These are phyloP conservation scores for Zaprionus lineosus DNA, from an alignment of 2,888 invertebrate genomes.

Conservation along the genomic window DNA sequence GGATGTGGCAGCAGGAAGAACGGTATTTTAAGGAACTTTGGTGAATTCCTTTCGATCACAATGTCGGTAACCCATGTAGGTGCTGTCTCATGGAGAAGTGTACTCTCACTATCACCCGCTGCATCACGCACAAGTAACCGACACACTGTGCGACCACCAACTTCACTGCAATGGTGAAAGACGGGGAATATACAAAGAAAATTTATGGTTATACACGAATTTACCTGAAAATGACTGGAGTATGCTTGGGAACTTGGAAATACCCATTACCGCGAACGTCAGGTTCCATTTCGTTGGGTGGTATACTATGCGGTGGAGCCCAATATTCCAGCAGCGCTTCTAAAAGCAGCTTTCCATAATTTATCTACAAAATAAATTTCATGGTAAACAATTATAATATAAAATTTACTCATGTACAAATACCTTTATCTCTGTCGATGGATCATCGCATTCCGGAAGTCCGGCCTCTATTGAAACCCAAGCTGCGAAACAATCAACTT, in stretches of 20 bases:
- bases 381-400: neutral
- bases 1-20: conserved; percentile 98
- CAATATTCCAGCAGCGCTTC: conserved; percentile 98
- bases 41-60: conserved; percentile 95
- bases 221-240: conserved; percentile 96
- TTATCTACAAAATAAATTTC: conserved; percentile 85
- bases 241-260: conserved; percentile 96
- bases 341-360: conserved; percentile 95
- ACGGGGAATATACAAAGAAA: neutral
- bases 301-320: conserved; percentile 88
- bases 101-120: conserved; percentile 95
- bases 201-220: neutral
- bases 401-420: neutral
- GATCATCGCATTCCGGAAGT: conserved; percentile 86
- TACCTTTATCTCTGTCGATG: conserved; percentile 82
- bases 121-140: conserved; percentile 94
- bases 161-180: conserved; percentile 88
- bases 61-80: conserved; percentile 98
- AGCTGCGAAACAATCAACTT: conserved; percentile 98
- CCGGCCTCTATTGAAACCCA: conserved; percentile 99
- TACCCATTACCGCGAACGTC: conserved; percentile 90
- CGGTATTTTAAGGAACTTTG: conserved; percentile 97
- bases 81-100: conserved; percentile 95
- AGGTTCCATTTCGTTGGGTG: conserved; percentile 87
- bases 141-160: conserved; percentile 96